A percentile compares a stretch with the other conserved stretches of the same genome.
phyloP scores from a whole-genome alignment of 2,888 invertebrate species.

The Cetonia aurata region DNA sequence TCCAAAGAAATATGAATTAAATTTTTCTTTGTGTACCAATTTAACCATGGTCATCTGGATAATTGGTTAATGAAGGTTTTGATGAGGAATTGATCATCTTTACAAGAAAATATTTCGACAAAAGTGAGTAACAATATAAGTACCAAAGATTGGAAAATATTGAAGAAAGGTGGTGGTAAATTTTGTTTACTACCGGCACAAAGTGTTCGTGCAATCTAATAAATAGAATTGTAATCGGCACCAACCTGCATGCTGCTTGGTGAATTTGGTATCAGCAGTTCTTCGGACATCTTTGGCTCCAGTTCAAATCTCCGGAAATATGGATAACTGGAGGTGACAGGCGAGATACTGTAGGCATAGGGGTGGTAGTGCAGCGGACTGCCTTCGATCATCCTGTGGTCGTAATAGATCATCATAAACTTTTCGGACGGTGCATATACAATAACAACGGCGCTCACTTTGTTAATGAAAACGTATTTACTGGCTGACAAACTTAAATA shows the following conservation, averaged over 20 bases:
- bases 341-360: conserved; percentile 9
- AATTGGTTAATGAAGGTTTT: too few relatives aligned
- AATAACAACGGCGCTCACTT: conserved; percentile 1
- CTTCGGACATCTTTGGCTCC: conserved; percentile 58
- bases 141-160: too few relatives aligned
- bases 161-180: too few relatives aligned
- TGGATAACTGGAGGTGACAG: conserved; percentile 47
- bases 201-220: not conserved
- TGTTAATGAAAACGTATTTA: conserved; percentile 5
- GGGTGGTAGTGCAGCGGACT: conserved; percentile 62
- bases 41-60: too few relatives aligned
- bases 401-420: conserved; percentile 57
- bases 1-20: too few relatives aligned
- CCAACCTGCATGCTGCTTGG: conserved; percentile 63
- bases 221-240: conserved; percentile 2
- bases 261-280: conserved; percentile 60
- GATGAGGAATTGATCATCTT: too few relatives aligned
- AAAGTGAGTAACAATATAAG: too few relatives aligned
- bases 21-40: too few relatives aligned
- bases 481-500: conserved; percentile 25
- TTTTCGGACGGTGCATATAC: not conserved
- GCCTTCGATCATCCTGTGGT: conserved; percentile 63
- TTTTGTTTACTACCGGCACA: too few relatives aligned
- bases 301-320: conserved; percentile 53
- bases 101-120: too few relatives aligned